Conservation (phyloP, 1,140 invertebrate species). For the Tetragonula clypearis region DNA sequence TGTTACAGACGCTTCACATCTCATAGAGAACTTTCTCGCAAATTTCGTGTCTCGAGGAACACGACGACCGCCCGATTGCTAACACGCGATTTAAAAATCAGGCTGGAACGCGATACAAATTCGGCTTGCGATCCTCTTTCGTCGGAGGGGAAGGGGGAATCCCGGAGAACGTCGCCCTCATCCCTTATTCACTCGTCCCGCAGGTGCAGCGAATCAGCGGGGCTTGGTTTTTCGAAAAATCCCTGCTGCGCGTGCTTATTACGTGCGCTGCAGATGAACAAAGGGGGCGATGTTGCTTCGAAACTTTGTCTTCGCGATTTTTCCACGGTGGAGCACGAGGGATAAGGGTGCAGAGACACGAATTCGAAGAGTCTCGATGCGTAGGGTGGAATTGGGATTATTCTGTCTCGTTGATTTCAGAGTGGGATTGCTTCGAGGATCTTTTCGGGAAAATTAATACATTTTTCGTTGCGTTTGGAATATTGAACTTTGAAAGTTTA, state of each 20-base stretch:
- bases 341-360: neutral
- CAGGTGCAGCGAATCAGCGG: constrained; percentile 43
- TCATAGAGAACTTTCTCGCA: no score
- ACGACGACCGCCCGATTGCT: neutral
- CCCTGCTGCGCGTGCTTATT: constrained; percentile 52
- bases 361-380: neutral
- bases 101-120: constrained; percentile 3
- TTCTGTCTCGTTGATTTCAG: neutral
- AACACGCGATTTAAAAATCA: constrained; percentile 37
- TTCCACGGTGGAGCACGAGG: neutral
- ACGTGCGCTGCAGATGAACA: constrained; percentile 59
- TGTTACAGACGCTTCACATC: no score
- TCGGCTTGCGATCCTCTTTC: constrained; percentile 34
- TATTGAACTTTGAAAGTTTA: no score
- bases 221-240: constrained; percentile 47
- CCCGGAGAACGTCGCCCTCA: constrained; percentile 42
- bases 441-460: no score
- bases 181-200: constrained; percentile 64
- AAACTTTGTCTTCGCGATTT: neutral
- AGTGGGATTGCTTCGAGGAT: neutral
- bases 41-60: no score
- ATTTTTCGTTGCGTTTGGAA: no score
- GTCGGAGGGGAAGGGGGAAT: constrained; percentile 24
- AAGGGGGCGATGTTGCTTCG: constrained; percentile 1
- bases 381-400: neutral